phyloP scores from a whole-genome alignment of 2,797 vertebrate genomes.

The Poecilia gillii region DNA sequence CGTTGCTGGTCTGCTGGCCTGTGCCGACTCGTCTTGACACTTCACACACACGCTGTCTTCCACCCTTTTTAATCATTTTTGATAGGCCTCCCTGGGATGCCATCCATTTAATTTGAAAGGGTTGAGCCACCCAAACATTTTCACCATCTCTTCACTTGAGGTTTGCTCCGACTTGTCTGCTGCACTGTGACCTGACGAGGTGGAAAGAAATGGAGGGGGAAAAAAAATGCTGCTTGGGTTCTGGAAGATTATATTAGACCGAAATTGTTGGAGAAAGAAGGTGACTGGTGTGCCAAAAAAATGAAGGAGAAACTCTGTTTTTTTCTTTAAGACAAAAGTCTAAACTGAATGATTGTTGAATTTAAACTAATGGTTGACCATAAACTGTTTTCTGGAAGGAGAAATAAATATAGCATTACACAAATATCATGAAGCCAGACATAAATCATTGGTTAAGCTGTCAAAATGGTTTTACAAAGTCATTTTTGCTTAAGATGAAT shows the following conservation, averaged over 20 bases:
- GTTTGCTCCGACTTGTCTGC: slow-evolving; percentile 71
- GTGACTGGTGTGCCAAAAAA: slow-evolving; percentile 35
- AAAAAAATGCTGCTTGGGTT: slow-evolving; percentile 54
- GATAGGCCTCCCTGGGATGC: slow-evolving; percentile 79
- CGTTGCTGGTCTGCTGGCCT: slow-evolving; percentile 70
- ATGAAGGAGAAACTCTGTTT: slow-evolving; percentile 8
- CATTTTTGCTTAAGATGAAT: slow-evolving; percentile 36
- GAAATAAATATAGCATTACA: slow-evolving; percentile 22
- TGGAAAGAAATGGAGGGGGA: slow-evolving; percentile 38
- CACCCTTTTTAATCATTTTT: slow-evolving; percentile 82
- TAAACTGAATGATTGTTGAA: neutral
- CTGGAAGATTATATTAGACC: slow-evolving; percentile 50
- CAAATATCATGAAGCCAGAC: slow-evolving; percentile 33
- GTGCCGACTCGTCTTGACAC: slow-evolving; percentile 80
- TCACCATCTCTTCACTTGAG: slow-evolving; percentile 71
- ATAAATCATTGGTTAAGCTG: slow-evolving; percentile 24
- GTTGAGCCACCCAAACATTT: slow-evolving; percentile 82
- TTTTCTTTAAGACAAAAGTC: slow-evolving; percentile 7
- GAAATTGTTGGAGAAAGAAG: slow-evolving; percentile 18
- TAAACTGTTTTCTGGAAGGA: slow-evolving; percentile 4
- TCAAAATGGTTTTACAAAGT: slow-evolving; percentile 37
- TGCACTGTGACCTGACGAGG: slow-evolving; percentile 67
- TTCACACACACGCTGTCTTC: slow-evolving; percentile 76
- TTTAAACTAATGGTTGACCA: neutral
- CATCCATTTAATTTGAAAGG: slow-evolving; percentile 81